Conservation (phyloP, 2,888 invertebrate genomes). For the Dolichopus griseipennis region DNA sequence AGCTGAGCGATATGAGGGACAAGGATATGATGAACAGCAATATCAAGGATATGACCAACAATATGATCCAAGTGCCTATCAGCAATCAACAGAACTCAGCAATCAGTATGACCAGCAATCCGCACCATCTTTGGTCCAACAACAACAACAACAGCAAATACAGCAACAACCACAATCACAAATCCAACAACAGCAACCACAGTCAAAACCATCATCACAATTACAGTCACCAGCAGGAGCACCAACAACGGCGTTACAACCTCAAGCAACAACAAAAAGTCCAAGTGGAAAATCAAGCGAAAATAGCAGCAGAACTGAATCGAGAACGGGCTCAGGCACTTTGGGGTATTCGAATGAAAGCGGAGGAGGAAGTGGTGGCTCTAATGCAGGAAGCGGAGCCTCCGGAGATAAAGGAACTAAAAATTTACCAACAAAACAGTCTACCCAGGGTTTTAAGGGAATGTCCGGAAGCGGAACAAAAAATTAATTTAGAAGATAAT, state of each 20-base stretch:
- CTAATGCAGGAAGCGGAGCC: constrained; percentile 28
- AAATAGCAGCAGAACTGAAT: constrained; percentile 36
- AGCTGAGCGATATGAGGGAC: constrained; percentile 24
- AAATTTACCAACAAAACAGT: constrained; percentile 40
- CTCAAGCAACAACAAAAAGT: constrained; percentile 21
- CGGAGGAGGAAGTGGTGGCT: constrained; percentile 25
- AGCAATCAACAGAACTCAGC: constrained; percentile 15
- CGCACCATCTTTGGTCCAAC: constrained; percentile 23
- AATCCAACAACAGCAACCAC: constrained; percentile 16
- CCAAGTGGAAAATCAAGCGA: constrained; percentile 26
- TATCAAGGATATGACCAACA: constrained; percentile 16
- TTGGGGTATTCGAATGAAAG: constrained; percentile 37
- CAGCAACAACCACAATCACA: constrained; percentile 24
- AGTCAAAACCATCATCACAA: constrained; percentile 9
- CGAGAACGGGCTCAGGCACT: constrained; percentile 40
- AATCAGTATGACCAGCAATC: constrained; percentile 12
- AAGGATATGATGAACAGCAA: constrained; percentile 20
- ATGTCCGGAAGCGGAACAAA: constrained; percentile 25
- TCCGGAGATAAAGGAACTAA: constrained; percentile 30
- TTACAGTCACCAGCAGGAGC: constrained; percentile 12
- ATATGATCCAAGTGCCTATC: constrained; percentile 18
- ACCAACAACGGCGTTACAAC: constrained; percentile 19
- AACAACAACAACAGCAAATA: constrained; percentile 23
- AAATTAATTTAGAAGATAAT: constrained; percentile 21
- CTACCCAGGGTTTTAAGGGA: constrained; percentile 40